Percentiles rank a stretch among this genome's conserved stretches.
These are phyloP conservation scores for Gymnarchus niloticus DNA, from an alignment of 2,113 vertebrate genomes.

Conservation along the genomic window DNA sequence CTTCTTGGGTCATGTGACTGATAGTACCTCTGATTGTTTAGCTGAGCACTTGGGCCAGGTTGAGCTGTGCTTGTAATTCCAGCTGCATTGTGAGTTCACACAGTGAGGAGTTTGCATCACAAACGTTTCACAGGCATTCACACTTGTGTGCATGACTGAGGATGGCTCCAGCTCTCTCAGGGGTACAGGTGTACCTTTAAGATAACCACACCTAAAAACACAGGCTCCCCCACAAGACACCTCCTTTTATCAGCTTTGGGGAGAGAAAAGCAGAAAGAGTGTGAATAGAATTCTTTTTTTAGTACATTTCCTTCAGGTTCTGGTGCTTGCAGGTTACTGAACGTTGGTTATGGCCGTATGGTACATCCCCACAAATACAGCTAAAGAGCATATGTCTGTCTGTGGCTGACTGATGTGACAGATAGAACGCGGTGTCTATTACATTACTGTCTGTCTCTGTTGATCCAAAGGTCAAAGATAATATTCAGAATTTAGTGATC, in stretches of 20 bases:
- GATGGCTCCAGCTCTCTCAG: too few relatives aligned
- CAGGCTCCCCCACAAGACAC: not conserved
- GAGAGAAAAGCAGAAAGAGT: not conserved
- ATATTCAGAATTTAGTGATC: too few relatives aligned
- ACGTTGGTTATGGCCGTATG: not conserved
- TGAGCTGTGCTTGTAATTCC: not conserved
- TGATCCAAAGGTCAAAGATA: too few relatives aligned
- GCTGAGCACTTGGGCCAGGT: not conserved
- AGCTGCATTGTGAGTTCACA: not conserved
- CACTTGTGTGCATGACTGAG: not conserved
- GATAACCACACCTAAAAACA: not conserved
- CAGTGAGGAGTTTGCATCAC: not conserved
- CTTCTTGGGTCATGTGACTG: not conserved
- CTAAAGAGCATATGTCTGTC: not conserved
- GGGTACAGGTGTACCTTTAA: not conserved
- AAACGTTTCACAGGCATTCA: not conserved
- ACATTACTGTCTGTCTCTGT: too few relatives aligned
- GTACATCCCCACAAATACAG: not conserved
- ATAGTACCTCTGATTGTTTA: not conserved
- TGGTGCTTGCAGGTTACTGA: not conserved
- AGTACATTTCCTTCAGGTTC: not conserved
- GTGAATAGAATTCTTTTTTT: not conserved
- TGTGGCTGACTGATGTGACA: not conserved
- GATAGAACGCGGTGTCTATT: too few relatives aligned
- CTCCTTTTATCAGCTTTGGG: not conserved